Base-by-base conservation (phyloP, 2,797 vertebrate species). In the Australoheros facetus region DNA sequence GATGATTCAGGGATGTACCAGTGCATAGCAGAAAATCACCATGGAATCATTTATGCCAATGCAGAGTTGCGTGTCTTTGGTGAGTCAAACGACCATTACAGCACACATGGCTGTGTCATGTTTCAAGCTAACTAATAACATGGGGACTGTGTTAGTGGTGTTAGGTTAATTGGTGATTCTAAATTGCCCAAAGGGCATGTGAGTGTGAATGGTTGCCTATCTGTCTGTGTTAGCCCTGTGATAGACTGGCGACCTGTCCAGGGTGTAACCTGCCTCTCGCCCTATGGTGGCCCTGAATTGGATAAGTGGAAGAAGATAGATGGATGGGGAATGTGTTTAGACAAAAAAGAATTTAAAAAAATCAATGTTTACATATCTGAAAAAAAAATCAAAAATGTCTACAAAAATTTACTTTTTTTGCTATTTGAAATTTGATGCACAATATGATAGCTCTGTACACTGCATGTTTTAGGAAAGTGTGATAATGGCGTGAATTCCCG, bases 1-100 rank as follows among this genome's bases (percentile, higher is more conserved):
- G 95, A 96, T 0, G 96, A 99, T 84, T 97, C 97, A 0, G 98
- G 97, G 83, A 98, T 99, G 97, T 99, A 99, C 91, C 98, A 99
- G 82, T 99, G 98, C 91, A 95, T 97, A 51, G 98, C 97, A 16
- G 97, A 98, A 90, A 99, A 98, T 83, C 81, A 4, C 0, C 94
- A 98, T 0, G 97, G 98, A 77, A 85, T 95, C 83, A 97, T 99
- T 91, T 97, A 97, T 73, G 96, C 98, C 89, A 98, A 96, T 23
- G 98, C 97, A 8, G 98, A 99, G 84, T 92, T 99, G 88, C 97
- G 96, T 78, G 97, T 99, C 81, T 95, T 98, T 32, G 97, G 98
- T 99, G 92, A 96, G 97, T 94, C 82, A 78, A 73, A 48, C 17
- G 19, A 30, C 62, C 17, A 69, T 69, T 23, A 3, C 75, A 60